These are phyloP conservation scores for Polypterus bichir DNA, from an alignment of 2,113 vertebrate species.

Conservation along the genomic window DNA sequence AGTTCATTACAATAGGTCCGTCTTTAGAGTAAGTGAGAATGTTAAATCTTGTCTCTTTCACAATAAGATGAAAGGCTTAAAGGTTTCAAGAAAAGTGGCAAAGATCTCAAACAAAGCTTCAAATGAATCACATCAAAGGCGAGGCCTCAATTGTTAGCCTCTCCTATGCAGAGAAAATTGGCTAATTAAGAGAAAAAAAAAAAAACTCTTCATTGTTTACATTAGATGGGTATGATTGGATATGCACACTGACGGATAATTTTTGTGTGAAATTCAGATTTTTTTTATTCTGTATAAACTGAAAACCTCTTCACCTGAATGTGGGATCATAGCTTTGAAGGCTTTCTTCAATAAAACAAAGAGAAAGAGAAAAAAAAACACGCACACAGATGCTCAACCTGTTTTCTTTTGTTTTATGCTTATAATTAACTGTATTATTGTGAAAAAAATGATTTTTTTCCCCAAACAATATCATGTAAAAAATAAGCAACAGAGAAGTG, in stretches of 20 bases:
- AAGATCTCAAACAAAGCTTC: constrained; percentile 59
- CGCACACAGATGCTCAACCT: no score
- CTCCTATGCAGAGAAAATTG: constrained; percentile 59
- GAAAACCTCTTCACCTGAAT: constrained; percentile 50
- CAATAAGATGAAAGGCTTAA: constrained; percentile 62
- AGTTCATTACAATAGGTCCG: constrained; percentile 35
- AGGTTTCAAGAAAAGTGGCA: constrained; percentile 58
- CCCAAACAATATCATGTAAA: no score
- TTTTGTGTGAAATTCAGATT: constrained; percentile 26
- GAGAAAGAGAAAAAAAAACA: constrained; percentile 26
- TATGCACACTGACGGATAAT: constrained; percentile 48
- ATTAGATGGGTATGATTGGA: constrained; percentile 61
- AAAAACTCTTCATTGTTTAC: constrained; percentile 56
- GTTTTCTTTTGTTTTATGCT: no score
- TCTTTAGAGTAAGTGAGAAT: constrained; percentile 41
- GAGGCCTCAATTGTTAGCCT: constrained; percentile 56
- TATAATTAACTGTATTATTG: no score
- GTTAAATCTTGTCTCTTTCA: constrained; percentile 40
- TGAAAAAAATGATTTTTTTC: no score
- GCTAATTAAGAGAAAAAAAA: constrained; percentile 65
- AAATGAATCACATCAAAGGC: constrained; percentile 69
- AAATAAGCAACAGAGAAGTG: no score
- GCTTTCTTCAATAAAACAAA: constrained; percentile 41
- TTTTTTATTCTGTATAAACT: constrained; percentile 36
- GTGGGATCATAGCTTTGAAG: constrained; percentile 59